Conservation (phyloP, 2,113 vertebrate genomes). For the Mus pahari region DNA sequence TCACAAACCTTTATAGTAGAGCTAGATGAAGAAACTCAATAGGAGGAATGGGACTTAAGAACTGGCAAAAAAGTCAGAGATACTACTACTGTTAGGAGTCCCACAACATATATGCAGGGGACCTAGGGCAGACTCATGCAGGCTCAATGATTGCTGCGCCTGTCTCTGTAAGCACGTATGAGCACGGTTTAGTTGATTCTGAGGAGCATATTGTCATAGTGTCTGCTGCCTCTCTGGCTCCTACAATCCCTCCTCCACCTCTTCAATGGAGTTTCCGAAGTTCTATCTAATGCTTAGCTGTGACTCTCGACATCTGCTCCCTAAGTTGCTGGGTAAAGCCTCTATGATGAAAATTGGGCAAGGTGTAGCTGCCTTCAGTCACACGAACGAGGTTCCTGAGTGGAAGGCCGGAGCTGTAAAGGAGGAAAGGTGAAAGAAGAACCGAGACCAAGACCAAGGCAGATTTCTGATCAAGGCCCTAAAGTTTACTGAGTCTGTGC, state of each 20-base stretch:
- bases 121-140: neutral
- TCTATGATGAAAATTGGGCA: too few relatives aligned
- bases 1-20: neutral
- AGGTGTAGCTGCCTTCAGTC: too few relatives aligned
- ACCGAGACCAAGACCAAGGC: too few relatives aligned
- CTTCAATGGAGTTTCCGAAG: neutral
- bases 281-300: neutral
- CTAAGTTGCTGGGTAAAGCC: too few relatives aligned
- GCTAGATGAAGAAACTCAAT: neutral
- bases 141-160: neutral
- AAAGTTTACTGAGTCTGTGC: too few relatives aligned
- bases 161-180: neutral
- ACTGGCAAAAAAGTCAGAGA: neutral
- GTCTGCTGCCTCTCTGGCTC: neutral
- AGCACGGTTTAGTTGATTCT: neutral
- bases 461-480: too few relatives aligned
- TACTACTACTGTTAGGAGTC: too few relatives aligned
- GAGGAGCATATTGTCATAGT: neutral
- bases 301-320: neutral
- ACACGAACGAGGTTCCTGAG: too few relatives aligned
- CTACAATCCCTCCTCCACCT: neutral
- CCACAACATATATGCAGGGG: neutral
- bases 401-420: too few relatives aligned
- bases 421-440: too few relatives aligned
- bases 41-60: neutral